Percentiles rank a stretch among this genome's conserved stretches.
Evolutionary conservation across 1,140 invertebrate species (phyloP).

Genomic region (Zophobas atratus): DNA sequence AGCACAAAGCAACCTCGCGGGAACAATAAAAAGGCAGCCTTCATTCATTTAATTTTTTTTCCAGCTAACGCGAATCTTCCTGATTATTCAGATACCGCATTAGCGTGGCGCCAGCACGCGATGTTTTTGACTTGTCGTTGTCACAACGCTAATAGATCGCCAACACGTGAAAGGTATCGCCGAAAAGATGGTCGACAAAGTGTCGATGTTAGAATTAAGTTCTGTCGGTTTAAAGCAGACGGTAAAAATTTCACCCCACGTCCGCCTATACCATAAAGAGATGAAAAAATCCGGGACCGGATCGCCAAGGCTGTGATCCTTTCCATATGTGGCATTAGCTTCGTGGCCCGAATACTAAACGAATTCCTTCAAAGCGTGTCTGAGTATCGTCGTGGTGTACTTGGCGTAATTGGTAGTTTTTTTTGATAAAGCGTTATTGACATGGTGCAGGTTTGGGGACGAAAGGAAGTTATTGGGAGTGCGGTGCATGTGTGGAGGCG

Average conservation of each 20-base stretch:
- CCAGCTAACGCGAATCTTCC: slow-evolving; percentile 17
- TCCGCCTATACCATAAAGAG: slow-evolving; percentile 14
- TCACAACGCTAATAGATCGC: not conserved
- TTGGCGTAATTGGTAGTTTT: not conserved
- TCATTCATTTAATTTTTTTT: not conserved
- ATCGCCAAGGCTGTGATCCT: slow-evolving; percentile 39
- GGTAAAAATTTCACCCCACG: slow-evolving; percentile 36
- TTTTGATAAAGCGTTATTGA: not conserved
- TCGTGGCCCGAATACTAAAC: slow-evolving; percentile 26
- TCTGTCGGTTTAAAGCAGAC: slow-evolving; percentile 1
- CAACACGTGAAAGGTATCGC: slow-evolving; percentile 10
- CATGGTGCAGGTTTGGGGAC: not conserved
- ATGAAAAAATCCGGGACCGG: slow-evolving; percentile 34
- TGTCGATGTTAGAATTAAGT: not conserved
- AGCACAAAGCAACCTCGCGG: not conserved
- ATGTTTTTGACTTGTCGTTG: slow-evolving; percentile 29
- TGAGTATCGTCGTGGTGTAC: not conserved
- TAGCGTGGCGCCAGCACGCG: not conserved
- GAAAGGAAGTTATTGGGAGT: too few relatives aligned
- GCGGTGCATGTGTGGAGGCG: too few relatives aligned
- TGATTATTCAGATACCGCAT: slow-evolving; percentile 3
- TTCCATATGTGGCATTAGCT: slow-evolving; percentile 38
- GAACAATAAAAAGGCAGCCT: not conserved
- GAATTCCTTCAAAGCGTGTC: slow-evolving; percentile 10
- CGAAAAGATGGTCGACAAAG: not conserved